Conservation (phyloP, 2,797 vertebrate species). For the Babyrousa celebensis region DNA sequence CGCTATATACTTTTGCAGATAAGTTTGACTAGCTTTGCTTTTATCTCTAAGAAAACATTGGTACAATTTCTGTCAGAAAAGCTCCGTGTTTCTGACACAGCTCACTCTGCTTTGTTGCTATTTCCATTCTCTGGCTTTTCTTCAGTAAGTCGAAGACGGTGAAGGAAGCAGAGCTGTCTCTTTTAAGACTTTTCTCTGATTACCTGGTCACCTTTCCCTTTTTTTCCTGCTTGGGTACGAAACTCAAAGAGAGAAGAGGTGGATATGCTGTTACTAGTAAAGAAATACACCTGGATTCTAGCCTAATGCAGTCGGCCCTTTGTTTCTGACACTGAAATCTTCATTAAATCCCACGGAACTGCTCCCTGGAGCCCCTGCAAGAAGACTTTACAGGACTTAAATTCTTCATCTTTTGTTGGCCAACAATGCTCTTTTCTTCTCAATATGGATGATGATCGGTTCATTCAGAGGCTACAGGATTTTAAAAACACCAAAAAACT, state of each 20-base stretch:
- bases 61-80: background rate
- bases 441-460: slow-evolving; percentile 92
- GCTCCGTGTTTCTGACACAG: slow-evolving; percentile 3
- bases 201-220: slow-evolving; percentile 73
- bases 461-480: slow-evolving; percentile 92
- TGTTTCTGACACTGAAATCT: slow-evolving; percentile 89
- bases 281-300: slow-evolving; percentile 85
- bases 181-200: slow-evolving; percentile 82
- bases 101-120: background rate
- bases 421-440: slow-evolving; percentile 88
- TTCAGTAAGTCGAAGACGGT: slow-evolving; percentile 62
- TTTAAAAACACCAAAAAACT: slow-evolving; percentile 83
- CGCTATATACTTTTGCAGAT: no score
- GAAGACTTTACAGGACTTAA: slow-evolving; percentile 90
- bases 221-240: slow-evolving; percentile 71
- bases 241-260: slow-evolving; percentile 84
- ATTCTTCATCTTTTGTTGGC: slow-evolving; percentile 88
- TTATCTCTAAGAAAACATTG: no score
- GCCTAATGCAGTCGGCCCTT: slow-evolving; percentile 88
- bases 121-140: background rate
- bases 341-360: slow-evolving; percentile 85
- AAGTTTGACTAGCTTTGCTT: no score
- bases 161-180: slow-evolving; percentile 74
- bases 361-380: slow-evolving; percentile 89
- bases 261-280: slow-evolving; percentile 87